Percentiles rank a stretch among this genome's conserved stretches.
Conservation (phyloP, 1,140 invertebrate species). For the Centruroides sculpturatus region DNA sequence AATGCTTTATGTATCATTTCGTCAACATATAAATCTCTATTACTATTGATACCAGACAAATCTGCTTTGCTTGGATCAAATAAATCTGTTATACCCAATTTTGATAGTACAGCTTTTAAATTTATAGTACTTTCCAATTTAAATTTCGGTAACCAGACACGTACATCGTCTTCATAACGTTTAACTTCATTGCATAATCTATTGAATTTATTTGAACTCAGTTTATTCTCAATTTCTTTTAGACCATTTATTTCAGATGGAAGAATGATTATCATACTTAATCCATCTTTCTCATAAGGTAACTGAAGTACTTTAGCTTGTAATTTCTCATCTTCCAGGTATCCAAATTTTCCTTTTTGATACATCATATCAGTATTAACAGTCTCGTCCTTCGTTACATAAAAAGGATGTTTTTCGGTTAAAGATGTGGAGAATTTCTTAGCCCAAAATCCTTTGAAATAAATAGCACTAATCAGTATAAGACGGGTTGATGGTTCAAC, state of each 20-base stretch:
- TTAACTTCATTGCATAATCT: neutral
- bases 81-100: slow-evolving; percentile 49
- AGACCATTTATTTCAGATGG: slow-evolving; percentile 20
- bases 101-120: slow-evolving; percentile 22
- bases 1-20: slow-evolving; percentile 59
- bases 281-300: neutral
- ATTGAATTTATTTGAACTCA: slow-evolving; percentile 13
- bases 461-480: neutral
- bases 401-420: neutral
- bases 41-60: slow-evolving; percentile 40
- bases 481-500: no score
- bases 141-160: slow-evolving; percentile 24
- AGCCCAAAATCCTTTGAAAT: no score
- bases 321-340: no score
- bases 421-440: no score
- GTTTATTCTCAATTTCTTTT: slow-evolving; percentile 15
- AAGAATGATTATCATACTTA: slow-evolving; percentile 23
- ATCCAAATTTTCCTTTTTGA: no score
- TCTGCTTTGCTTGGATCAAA: slow-evolving; percentile 39
- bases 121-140: slow-evolving; percentile 20
- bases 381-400: no score
- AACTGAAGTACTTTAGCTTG: neutral
- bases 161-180: neutral
- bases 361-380: no score
- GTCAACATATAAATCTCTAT: slow-evolving; percentile 24